A percentile compares a stretch with the other conserved stretches of the same genome.
These are phyloP conservation scores for Caiman crocodilus DNA, from an alignment of 2,797 vertebrate genomes.

Conservation along the genomic window DNA sequence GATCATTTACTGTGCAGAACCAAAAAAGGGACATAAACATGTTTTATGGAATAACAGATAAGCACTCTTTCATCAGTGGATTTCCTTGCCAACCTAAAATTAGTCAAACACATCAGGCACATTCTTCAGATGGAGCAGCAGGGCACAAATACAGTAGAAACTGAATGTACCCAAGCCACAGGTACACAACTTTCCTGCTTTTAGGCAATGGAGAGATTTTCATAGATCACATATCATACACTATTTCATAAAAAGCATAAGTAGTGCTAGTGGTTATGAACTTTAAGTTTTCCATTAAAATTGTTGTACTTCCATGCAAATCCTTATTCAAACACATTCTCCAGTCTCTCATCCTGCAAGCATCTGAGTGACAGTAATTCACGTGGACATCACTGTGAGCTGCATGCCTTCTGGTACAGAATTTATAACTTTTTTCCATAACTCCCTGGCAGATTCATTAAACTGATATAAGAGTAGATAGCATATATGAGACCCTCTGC, in stretches of 20 bases:
- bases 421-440: neutral
- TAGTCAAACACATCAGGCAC: neutral
- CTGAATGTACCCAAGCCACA: neutral
- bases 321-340: neutral
- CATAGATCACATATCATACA: neutral
- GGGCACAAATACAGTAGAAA: neutral
- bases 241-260: neutral
- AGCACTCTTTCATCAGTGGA: neutral
- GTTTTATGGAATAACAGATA: neutral
- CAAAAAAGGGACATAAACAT: neutral
- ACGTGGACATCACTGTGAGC: neutral
- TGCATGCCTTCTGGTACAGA: neutral
- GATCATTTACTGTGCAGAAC: neutral
- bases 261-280: neutral
- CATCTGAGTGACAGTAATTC: neutral
- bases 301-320: neutral
- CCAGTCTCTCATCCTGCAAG: neutral
- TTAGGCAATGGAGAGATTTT: neutral
- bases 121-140: neutral
- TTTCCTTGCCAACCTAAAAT: neutral
- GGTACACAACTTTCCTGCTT: neutral
- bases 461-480: accelerated
- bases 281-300: neutral
- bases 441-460: neutral
- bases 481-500: neutral